Evolutionary conservation across 2,113 vertebrate genomes (phyloP).

Genomic region (Sturnira hondurensis): DNA sequence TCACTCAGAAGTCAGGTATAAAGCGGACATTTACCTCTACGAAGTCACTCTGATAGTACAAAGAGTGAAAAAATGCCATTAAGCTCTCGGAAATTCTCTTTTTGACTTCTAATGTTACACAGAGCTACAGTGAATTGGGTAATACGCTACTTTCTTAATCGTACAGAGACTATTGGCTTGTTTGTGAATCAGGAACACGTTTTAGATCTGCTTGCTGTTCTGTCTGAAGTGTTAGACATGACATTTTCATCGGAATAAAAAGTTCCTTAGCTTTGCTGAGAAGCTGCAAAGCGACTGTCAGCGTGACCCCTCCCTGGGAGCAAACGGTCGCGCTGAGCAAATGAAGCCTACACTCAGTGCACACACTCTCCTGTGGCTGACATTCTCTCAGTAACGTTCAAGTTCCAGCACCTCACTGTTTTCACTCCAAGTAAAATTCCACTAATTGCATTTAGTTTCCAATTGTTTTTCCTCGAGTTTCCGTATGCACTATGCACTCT

Average conservation of each 20-base stretch:
- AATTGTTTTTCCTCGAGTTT: slow-evolving; percentile 30
- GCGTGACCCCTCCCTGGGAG: background rate
- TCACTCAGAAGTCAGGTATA: slow-evolving; percentile 3
- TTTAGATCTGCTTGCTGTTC: background rate
- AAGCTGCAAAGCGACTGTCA: background rate
- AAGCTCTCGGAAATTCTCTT: background rate
- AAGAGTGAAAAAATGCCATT: slow-evolving; percentile 18
- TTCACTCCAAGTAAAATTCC: slow-evolving; percentile 55
- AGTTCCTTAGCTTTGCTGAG: background rate
- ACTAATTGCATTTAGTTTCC: slow-evolving; percentile 49
- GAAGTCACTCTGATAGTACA: slow-evolving; percentile 6
- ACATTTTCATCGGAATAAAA: background rate
- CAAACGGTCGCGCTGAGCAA: background rate
- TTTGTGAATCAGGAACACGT: background rate
- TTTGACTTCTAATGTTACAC: background rate
- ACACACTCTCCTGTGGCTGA: background rate
- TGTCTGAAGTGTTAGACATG: background rate
- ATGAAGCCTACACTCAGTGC: background rate
- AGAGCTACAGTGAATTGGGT: background rate
- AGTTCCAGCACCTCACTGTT: slow-evolving; percentile 17
- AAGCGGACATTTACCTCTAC: background rate
- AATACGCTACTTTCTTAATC: background rate
- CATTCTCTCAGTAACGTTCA: background rate
- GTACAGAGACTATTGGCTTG: background rate
- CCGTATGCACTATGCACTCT: slow-evolving; percentile 75